These are phyloP conservation scores for Catalaphyllia jardinei DNA, from an alignment of 64 coral and sea anemone genomes.

Conservation along the genomic window DNA sequence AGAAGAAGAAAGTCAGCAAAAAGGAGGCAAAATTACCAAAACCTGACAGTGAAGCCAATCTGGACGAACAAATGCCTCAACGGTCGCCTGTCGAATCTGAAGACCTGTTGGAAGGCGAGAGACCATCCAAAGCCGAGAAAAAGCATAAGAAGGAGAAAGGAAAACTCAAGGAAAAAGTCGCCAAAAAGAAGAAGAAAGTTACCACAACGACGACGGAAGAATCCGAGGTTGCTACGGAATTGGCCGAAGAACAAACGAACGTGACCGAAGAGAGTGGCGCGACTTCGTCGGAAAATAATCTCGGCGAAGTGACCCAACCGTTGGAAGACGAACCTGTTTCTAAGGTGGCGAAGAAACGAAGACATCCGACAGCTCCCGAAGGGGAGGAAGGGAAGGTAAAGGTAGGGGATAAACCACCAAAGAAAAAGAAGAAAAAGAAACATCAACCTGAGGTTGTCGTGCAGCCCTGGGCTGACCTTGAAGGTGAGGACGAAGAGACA, in stretches of 20 bases:
- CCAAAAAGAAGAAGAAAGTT: constrained; percentile 70
- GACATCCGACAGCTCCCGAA: constrained; percentile 46
- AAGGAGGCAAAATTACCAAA: constrained; percentile 71
- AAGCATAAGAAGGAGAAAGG: constrained; percentile 87
- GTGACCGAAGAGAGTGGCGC: constrained; percentile 43
- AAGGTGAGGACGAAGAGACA: constrained; percentile 74
- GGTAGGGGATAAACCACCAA: constrained; percentile 76
- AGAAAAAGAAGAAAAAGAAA: constrained; percentile 98
- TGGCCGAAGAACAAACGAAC: constrained; percentile 44
- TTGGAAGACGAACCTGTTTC: constrained; percentile 11
- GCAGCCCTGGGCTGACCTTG: constrained; percentile 91
- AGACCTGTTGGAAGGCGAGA: constrained; percentile 26
- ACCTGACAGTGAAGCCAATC: constrained; percentile 11
- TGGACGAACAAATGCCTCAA: constrained; percentile 35
- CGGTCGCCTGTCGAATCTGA: constrained; percentile 8
- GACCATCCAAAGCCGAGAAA: constrained; percentile 55
- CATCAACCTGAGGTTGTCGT: constrained; percentile 86
- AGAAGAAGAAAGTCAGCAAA: constrained; percentile 86
- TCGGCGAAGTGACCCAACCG: neutral
- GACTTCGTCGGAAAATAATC: neutral
- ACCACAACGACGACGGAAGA: neutral
- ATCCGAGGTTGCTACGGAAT: neutral
- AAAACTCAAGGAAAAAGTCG: constrained; percentile 73
- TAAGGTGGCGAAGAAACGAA: constrained; percentile 55
- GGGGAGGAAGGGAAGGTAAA: constrained; percentile 54